Conservation (phyloP, 2,888 invertebrate species). For the Entomobrya proxima region DNA sequence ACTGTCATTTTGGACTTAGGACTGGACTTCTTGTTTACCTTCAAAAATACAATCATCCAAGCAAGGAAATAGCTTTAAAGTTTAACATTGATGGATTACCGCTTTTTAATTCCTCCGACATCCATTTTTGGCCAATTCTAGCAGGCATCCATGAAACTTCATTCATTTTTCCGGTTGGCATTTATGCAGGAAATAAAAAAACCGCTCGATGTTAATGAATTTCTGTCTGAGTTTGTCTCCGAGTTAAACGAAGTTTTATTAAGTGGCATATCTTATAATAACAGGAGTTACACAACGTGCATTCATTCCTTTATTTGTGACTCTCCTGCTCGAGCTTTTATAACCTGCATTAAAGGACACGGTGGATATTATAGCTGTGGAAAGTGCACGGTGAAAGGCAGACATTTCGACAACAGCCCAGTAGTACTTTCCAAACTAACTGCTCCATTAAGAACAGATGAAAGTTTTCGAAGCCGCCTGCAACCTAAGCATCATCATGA, state of each 20-base stretch:
- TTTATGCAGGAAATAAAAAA: slow-evolving; percentile 19
- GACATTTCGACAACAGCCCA: slow-evolving; percentile 16
- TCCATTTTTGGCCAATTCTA: slow-evolving; percentile 47
- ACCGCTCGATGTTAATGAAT: not conserved
- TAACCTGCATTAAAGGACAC: slow-evolving; percentile 34
- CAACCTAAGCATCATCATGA: slow-evolving; percentile 31
- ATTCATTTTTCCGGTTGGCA: not conserved
- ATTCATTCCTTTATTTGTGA: slow-evolving; percentile 43
- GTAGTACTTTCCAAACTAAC: slow-evolving; percentile 5
- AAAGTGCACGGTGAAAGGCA: slow-evolving; percentile 53
- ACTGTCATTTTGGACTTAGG: not conserved
- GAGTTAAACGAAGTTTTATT: not conserved
- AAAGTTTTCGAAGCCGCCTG: not conserved
- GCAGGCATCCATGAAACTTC: not conserved
- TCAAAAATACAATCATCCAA: not conserved
- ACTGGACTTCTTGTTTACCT: not conserved
- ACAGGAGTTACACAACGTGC: not conserved
- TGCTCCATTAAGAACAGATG: slow-evolving; percentile 12
- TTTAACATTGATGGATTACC: slow-evolving; percentile 46
- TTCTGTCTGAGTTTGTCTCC: slow-evolving; percentile 3
- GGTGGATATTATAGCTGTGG: slow-evolving; percentile 52
- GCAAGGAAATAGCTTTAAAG: not conserved
- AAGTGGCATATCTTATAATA: not conserved
- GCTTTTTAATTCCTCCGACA: not conserved
- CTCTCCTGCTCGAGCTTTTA: slow-evolving; percentile 54